A percentile compares a stretch with the other conserved stretches of the same genome.
These are phyloP conservation scores for Botia almorhae DNA, from an alignment of 2,797 vertebrate species.

Conservation along the genomic window DNA sequence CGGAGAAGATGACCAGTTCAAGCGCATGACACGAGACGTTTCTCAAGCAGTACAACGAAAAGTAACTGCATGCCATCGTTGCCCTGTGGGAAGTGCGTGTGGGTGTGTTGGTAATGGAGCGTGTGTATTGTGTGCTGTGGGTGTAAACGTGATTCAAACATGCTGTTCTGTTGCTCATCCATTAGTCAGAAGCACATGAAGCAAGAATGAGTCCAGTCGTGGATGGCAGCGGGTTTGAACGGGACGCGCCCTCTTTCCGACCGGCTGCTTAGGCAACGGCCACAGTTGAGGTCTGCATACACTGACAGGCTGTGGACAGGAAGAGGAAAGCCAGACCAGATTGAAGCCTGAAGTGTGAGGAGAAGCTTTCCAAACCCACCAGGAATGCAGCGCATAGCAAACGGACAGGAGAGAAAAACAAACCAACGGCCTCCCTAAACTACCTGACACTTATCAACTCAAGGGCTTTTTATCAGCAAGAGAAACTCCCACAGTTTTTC, in stretches of 20 bases:
- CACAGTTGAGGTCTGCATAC: neutral
- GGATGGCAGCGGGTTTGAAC: constrained; percentile 16
- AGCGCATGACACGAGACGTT: neutral
- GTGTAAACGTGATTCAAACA: constrained; percentile 21
- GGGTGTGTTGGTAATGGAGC: constrained; percentile 3
- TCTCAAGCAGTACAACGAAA: constrained; percentile 21
- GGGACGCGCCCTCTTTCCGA: constrained; percentile 17
- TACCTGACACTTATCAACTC: neutral
- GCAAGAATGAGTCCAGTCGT: constrained; percentile 18
- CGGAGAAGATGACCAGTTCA: neutral
- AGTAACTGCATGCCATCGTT: constrained; percentile 36
- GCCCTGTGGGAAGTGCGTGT: constrained; percentile 12
- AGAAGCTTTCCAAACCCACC: constrained; percentile 70
- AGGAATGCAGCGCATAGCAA: constrained; percentile 62
- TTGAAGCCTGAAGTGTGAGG: constrained; percentile 48
- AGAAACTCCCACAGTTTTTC: neutral
- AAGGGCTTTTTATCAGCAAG: neutral
- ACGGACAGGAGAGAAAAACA: constrained; percentile 10
- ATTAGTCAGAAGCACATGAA: constrained; percentile 43
- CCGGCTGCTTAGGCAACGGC: constrained; percentile 1
- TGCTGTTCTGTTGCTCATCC: constrained; percentile 24
- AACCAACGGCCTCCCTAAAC: neutral
- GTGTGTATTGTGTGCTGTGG: constrained; percentile 13
- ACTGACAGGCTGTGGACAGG: constrained; percentile 15
- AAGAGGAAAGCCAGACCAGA: constrained; percentile 51